Evolutionary conservation across 2,113 vertebrate genomes (phyloP).

Genomic region (Vanacampus margaritifer): DNA sequence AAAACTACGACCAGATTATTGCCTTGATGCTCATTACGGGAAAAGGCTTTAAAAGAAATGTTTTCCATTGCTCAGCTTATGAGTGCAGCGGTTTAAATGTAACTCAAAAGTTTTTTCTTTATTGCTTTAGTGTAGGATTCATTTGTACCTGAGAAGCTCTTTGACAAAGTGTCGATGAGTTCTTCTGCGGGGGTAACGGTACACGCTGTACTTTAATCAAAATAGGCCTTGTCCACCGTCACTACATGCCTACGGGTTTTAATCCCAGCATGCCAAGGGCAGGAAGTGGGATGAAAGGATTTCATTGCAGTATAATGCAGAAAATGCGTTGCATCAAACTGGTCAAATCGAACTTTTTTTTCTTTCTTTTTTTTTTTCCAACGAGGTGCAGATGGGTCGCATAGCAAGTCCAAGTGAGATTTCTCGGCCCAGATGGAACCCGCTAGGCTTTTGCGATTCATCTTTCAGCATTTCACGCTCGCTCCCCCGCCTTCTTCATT

Average conservation of each 20-base stretch:
- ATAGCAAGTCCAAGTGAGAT: conserved; percentile 71
- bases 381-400: conserved; percentile 72
- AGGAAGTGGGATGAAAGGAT: neutral
- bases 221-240: neutral
- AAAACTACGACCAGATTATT: too few species aligned
- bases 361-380: conserved; percentile 51
- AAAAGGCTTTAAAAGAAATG: neutral
- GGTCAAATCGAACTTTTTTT: conserved; percentile 11
- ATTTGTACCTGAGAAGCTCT: neutral
- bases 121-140: neutral
- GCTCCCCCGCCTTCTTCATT: neutral
- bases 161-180: neutral
- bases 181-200: neutral
- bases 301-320: neutral
- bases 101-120: neutral
- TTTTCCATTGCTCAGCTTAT: neutral
- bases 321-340: neutral
- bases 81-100: neutral
- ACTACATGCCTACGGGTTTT: neutral
- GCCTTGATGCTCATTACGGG: too few species aligned
- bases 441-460: conserved; percentile 69
- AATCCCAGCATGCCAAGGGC: neutral
- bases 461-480: conserved; percentile 55
- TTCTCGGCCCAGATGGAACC: conserved; percentile 73
- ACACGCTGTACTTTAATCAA: neutral